phyloP scores from a whole-genome alignment of 2,113 vertebrate genomes.

The Sander vitreus region DNA sequence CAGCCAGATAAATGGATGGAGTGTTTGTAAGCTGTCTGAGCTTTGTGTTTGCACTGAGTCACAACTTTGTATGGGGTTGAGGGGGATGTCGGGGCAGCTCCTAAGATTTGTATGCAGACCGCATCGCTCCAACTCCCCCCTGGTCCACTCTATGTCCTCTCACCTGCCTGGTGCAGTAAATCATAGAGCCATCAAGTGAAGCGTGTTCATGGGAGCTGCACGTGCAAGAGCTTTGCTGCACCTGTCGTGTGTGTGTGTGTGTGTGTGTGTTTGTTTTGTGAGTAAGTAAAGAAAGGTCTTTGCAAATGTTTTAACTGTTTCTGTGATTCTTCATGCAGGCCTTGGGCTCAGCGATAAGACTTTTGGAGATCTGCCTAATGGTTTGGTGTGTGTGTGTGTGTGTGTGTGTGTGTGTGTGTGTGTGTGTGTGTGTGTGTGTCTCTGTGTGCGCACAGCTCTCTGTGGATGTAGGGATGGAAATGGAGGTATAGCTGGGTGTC shows the following conservation, averaged over 20 bases:
- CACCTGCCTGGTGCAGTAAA: constrained; percentile 97
- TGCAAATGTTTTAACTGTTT: constrained; percentile 44
- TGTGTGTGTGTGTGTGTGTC: constrained; percentile 19
- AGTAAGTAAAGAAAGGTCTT: constrained; percentile 28
- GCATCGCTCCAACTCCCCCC: constrained; percentile 77
- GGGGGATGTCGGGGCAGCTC: constrained; percentile 53
- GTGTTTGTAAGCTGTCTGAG: constrained; percentile 76
- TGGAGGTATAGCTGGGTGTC: constrained; percentile 76
- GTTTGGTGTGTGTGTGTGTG: constrained; percentile 6
- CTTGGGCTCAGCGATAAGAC: constrained; percentile 61
- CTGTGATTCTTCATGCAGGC: constrained; percentile 22
- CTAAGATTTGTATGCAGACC: constrained; percentile 90
- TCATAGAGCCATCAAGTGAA: constrained; percentile 91
- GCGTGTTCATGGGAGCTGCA: constrained; percentile 93
- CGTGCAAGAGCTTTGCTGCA: constrained; percentile 91
- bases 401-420: constrained; percentile 14
- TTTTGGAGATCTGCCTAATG: constrained; percentile 48
- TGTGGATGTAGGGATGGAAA: constrained; percentile 39
- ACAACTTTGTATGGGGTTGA: constrained; percentile 71
- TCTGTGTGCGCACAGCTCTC: constrained; percentile 15
- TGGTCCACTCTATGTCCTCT: constrained; percentile 90
- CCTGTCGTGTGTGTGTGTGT: constrained; percentile 84
- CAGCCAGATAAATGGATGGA: constrained; percentile 64
- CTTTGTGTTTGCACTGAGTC: constrained; percentile 79
- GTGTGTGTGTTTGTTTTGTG: constrained; percentile 12